Evolutionary conservation across 2,888 invertebrate species (phyloP).

Genomic region (Nysson spinosus): DNA sequence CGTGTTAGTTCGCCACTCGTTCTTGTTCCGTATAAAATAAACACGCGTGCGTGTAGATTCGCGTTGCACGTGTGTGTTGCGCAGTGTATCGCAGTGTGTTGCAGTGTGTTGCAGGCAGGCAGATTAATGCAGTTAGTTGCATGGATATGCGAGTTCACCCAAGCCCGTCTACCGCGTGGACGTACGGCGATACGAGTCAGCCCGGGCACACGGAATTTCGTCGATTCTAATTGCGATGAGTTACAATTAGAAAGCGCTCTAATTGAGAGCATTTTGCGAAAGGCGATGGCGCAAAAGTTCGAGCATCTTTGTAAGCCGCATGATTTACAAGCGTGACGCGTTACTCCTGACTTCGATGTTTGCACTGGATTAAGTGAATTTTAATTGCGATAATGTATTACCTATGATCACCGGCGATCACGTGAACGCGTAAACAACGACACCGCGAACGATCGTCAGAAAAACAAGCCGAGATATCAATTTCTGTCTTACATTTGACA

Average conservation of each 20-base stretch:
- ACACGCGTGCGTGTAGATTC: background rate
- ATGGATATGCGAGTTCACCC: too few species aligned
- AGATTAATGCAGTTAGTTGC: too few species aligned
- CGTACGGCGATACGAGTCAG: too few species aligned
- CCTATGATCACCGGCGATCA: too few species aligned
- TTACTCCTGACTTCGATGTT: conserved; percentile 18
- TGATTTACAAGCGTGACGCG: conserved; percentile 51
- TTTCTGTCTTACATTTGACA: too few species aligned
- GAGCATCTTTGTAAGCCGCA: conserved; percentile 67
- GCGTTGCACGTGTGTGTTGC: background rate
- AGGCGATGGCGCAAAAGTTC: conserved; percentile 64
- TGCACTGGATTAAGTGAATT: conserved; percentile 8
- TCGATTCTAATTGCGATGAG: conserved; percentile 71
- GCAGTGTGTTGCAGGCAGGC: too few species aligned
- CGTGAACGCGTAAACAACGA: too few species aligned
- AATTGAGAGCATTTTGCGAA: conserved; percentile 74
- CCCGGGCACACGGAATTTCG: conserved; percentile 63
- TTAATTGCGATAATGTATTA: background rate
- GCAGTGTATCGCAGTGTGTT: too few species aligned
- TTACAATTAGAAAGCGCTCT: conserved; percentile 74
- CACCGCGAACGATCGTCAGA: too few species aligned
- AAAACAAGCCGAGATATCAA: too few species aligned
- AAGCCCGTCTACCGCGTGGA: too few species aligned
- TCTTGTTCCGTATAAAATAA: too few species aligned
- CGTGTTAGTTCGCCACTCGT: conserved; percentile 18